A percentile compares a stretch with the other conserved stretches of the same genome.
These are phyloP conservation scores for Paramuricea clavata DNA, from an alignment of 92 coral and sea anemone genomes.

Conservation along the genomic window DNA sequence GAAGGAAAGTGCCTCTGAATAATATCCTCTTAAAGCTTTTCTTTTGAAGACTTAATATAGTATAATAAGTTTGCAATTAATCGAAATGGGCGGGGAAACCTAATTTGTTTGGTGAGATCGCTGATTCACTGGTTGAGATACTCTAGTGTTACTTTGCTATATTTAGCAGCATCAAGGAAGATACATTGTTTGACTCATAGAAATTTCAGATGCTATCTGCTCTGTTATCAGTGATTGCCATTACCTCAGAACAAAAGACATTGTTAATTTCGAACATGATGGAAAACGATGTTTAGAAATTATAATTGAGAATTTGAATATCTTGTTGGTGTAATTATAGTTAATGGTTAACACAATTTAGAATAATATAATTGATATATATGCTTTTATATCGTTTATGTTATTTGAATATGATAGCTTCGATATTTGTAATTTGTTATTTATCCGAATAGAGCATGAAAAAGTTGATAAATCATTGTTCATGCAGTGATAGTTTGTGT, in stretches of 20 bases:
- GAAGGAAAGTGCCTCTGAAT: not conserved
- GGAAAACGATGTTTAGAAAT: not conserved
- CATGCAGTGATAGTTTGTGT: no score
- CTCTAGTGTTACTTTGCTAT: not conserved
- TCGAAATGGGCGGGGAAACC: not conserved
- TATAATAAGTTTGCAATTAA: not conserved
- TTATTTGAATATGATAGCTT: no score
- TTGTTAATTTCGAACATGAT: not conserved
- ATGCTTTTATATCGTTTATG: no score
- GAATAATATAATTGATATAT: no score
- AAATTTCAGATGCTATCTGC: slow-evolving; percentile 4
- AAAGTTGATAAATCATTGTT: no score
- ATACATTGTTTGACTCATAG: not conserved
- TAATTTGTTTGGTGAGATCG: no score
- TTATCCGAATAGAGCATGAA: no score
- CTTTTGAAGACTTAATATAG: not conserved
- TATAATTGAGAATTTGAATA: not conserved
- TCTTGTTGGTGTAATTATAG: not conserved
- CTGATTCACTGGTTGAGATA: no score
- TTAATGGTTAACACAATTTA: not conserved
- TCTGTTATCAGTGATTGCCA: not conserved
- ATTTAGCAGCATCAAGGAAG: not conserved
- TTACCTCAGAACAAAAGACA: not conserved
- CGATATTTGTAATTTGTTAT: no score
- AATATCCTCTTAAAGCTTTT: not conserved